Evolutionary conservation across 2,113 vertebrate genomes (phyloP).

Genomic region (Spea multiplicata): DNA sequence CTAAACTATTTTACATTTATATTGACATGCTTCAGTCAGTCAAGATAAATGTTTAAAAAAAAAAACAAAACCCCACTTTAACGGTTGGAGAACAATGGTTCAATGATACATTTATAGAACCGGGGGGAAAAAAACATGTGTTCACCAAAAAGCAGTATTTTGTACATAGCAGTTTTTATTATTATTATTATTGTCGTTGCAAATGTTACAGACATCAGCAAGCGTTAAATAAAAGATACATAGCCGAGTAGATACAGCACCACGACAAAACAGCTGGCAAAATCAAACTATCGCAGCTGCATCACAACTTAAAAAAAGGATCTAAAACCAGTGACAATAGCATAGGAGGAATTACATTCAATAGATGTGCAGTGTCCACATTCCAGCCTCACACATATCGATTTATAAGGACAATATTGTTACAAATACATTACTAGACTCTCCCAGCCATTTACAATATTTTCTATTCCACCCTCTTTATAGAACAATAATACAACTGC

Average conservation of each 20-base stretch:
- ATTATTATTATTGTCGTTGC: constrained; percentile 76
- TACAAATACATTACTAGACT: constrained; percentile 77
- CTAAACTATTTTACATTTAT: too few relatives aligned
- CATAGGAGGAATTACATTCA: constrained; percentile 83
- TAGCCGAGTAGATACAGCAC: constrained; percentile 73
- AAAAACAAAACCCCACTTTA: too few relatives aligned
- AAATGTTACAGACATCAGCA: constrained; percentile 83
- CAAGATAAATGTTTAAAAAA: too few relatives aligned
- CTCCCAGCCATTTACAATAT: constrained; percentile 68
- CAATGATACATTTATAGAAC: too few relatives aligned
- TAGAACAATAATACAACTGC: constrained; percentile 65
- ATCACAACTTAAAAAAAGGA: constrained; percentile 60
- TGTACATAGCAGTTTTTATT: constrained; percentile 59
- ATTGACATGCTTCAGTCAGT: too few relatives aligned
- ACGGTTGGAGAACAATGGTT: too few relatives aligned
- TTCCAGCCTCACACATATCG: constrained; percentile 68
- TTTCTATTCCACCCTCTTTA: constrained; percentile 68
- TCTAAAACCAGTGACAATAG: constrained; percentile 64
- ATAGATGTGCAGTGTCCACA: constrained; percentile 79
- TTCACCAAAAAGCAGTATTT: constrained; percentile 42
- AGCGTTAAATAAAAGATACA: constrained; percentile 78
- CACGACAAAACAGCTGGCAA: constrained; percentile 75
- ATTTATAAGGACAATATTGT: constrained; percentile 69
- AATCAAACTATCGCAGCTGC: constrained; percentile 66
- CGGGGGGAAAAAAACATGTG: too few relatives aligned